These are phyloP conservation scores for Gambusia affinis DNA, from an alignment of 2,113 vertebrate species.

Conservation along the genomic window DNA sequence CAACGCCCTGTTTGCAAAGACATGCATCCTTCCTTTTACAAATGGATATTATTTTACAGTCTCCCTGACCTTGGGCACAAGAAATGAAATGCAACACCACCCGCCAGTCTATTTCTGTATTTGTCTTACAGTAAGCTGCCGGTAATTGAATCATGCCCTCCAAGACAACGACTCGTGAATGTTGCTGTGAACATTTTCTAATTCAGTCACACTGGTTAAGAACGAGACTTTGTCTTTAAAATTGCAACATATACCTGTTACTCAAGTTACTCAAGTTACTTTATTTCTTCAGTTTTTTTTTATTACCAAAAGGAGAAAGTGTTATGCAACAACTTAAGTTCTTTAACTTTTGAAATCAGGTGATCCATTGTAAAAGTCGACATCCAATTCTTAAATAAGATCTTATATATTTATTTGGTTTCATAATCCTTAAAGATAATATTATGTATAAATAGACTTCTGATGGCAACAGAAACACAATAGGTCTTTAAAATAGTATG, in stretches of 20 bases:
- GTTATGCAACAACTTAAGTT: slow-evolving; percentile 1
- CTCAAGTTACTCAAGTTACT: slow-evolving; percentile 14
- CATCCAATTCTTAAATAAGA: slow-evolving; percentile 22
- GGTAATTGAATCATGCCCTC: slow-evolving; percentile 69
- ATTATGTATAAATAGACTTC: neutral
- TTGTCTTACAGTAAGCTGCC: slow-evolving; percentile 78
- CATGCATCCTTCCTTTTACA: slow-evolving; percentile 68
- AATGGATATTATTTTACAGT: slow-evolving; percentile 73
- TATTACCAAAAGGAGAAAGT: slow-evolving; percentile 22
- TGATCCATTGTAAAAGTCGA: slow-evolving; percentile 31
- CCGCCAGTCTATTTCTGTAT: slow-evolving; percentile 77
- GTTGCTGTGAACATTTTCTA: slow-evolving; percentile 51
- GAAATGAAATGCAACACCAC: slow-evolving; percentile 78
- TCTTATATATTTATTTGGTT: slow-evolving; percentile 12
- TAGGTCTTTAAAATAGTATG: slow-evolving; percentile 4
- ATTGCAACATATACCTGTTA: slow-evolving; percentile 8
- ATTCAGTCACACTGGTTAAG: slow-evolving; percentile 50
- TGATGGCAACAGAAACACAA: neutral
- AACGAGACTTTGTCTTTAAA: slow-evolving; percentile 46
- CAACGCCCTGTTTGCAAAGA: slow-evolving; percentile 67
- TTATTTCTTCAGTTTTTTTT: slow-evolving; percentile 43
- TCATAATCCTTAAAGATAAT: slow-evolving; percentile 19
- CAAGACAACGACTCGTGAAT: slow-evolving; percentile 58
- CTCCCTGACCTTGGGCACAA: slow-evolving; percentile 80
- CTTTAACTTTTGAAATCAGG: slow-evolving; percentile 28